Evolutionary conservation across 2,113 vertebrate genomes (phyloP).

Genomic region (Poeciliopsis occidentalis): DNA sequence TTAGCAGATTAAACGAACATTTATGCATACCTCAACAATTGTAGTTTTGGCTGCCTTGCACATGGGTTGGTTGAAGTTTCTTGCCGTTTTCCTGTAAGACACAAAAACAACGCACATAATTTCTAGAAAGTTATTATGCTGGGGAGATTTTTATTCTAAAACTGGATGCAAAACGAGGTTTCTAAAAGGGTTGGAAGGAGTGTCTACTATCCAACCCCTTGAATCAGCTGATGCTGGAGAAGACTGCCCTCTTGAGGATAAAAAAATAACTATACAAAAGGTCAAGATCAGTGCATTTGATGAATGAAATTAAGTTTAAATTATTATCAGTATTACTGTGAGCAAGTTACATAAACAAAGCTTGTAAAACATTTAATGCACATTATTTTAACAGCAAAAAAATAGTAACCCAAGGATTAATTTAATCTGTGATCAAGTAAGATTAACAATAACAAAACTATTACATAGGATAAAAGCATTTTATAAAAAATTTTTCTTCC

Average conservation of each 20-base stretch:
- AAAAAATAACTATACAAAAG: constrained; percentile 1
- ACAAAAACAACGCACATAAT: not conserved
- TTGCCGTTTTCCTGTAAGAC: constrained; percentile 89
- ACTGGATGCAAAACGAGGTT: not conserved
- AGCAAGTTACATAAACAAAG: not conserved
- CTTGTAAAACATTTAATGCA: not conserved
- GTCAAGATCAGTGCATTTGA: not conserved
- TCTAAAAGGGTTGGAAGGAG: not conserved
- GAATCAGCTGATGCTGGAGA: constrained; percentile 3
- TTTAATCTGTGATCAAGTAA: not conserved
- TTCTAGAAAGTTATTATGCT: not conserved
- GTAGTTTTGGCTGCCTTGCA: constrained; percentile 95
- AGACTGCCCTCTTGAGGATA: constrained; percentile 73
- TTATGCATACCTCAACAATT: constrained; percentile 89
- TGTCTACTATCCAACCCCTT: not conserved
- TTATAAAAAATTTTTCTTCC: too few relatives aligned
- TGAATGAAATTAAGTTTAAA: not conserved
- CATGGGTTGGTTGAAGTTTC: constrained; percentile 98
- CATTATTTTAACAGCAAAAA: not conserved
- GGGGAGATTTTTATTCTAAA: not conserved
- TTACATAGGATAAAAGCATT: too few relatives aligned
- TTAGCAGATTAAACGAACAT: not conserved
- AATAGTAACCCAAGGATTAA: not conserved
- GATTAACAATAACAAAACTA: too few relatives aligned
- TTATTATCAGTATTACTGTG: not conserved